Evolutionary conservation across 2,113 vertebrate genomes (phyloP).

Genomic region (Asarcornis scutulata): DNA sequence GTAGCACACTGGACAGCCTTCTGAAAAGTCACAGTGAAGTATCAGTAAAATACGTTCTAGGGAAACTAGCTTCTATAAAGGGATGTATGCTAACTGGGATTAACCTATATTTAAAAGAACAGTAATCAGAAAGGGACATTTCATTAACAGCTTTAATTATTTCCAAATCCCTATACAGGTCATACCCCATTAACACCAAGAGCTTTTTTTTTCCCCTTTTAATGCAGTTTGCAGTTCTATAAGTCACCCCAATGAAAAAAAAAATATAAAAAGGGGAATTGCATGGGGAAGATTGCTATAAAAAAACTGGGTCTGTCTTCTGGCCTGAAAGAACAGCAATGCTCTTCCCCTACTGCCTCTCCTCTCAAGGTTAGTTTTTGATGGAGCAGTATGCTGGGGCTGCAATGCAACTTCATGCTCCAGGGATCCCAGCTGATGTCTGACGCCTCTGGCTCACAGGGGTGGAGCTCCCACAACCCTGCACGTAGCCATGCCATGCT

Average conservation of each 20-base stretch:
- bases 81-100: conserved; percentile 49
- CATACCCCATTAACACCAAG: conserved; percentile 65
- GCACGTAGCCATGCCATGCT: accelerated
- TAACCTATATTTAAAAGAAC: conserved; percentile 73
- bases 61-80: conserved; percentile 55
- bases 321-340: not conserved
- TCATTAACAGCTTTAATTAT: conserved; percentile 77
- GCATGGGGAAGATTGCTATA: accelerated
- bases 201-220: conserved; percentile 4
- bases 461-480: not conserved
- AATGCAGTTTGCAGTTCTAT: conserved; percentile 26
- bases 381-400: not conserved
- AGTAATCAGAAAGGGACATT: conserved; percentile 61
- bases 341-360: not conserved
- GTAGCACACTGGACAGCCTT: conserved; percentile 10
- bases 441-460: not conserved
- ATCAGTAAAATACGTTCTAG: not conserved
- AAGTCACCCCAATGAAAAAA: conserved; percentile 27
- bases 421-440: not conserved
- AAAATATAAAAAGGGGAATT: not conserved
- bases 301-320: not conserved
- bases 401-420: not conserved
- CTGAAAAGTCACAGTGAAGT: conserved; percentile 2
- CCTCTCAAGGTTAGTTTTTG: not conserved
- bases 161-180: conserved; percentile 76